Percentiles rank a stretch among this genome's conserved stretches.
Conservation (phyloP, 2,113 vertebrate genomes). For the Cavia porcellus region DNA sequence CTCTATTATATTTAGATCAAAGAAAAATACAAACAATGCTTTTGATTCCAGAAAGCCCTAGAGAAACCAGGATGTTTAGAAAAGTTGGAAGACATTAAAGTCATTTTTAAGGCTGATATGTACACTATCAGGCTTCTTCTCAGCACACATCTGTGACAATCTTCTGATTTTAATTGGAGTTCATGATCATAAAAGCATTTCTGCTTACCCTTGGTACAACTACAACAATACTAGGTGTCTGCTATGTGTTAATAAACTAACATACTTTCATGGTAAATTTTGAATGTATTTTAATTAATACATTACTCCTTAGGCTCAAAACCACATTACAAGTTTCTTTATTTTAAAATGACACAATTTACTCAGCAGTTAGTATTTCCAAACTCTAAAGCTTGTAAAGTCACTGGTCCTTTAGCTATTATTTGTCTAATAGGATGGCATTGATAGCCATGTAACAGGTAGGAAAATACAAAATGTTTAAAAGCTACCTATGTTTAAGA, state of each 20-base stretch:
- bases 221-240: slow-evolving; percentile 41
- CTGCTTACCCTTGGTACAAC: background rate
- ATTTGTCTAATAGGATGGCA: slow-evolving; percentile 38
- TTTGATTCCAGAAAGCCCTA: background rate
- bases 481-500: slow-evolving; percentile 56
- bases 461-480: slow-evolving; percentile 66
- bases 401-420: slow-evolving; percentile 33
- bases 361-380: slow-evolving; percentile 51
- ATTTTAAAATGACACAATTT: background rate
- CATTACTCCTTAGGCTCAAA: slow-evolving; percentile 7
- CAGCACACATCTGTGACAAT: background rate
- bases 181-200: background rate
- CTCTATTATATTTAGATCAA: background rate
- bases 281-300: slow-evolving; percentile 56
- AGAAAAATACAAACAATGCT: background rate
- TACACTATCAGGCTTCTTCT: background rate
- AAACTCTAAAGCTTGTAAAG: slow-evolving; percentile 35
- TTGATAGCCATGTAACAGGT: slow-evolving; percentile 34
- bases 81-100: background rate
- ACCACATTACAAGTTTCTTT: background rate
- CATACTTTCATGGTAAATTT: slow-evolving; percentile 33
- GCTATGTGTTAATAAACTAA: slow-evolving; percentile 37
- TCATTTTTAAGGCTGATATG: background rate
- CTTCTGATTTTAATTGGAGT: background rate
- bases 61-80: background rate